Evolutionary conservation across 2,888 invertebrate species (phyloP), one percentile per base, ranked within the genome.

Genomic region (Dicyrtomina minuta): DNA sequence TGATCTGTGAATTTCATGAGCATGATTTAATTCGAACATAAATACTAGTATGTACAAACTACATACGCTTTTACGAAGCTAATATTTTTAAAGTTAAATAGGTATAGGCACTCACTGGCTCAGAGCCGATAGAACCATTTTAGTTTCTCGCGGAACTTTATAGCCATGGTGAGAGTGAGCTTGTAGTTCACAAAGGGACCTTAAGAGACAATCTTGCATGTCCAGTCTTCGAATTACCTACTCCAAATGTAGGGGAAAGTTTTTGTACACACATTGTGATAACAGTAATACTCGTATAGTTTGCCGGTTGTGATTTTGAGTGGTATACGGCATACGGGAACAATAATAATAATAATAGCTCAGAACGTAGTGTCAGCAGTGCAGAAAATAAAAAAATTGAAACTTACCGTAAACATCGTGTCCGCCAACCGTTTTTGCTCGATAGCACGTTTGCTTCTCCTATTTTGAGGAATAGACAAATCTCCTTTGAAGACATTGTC

Each of bases 341-440:
- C n/a, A n/a, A n/a, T n/a, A n/a, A n/a, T n/a, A n/a, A n/a, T n/a
- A n/a, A n/a, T n/a, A n/a, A n/a, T n/a, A n/a, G n/a, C n/a, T n/a
- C n/a, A n/a, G n/a, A n/a, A n/a, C n/a, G n/a, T n/a, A n/a, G n/a
- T n/a, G n/a, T n/a, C n/a, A n/a, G n/a, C n/a, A n/a, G n/a, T n/a
- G n/a, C n/a, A n/a, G n/a, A n/a, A n/a, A n/a, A 17, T 10, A 22
- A 39, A 27, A 64, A 51, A 15, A 49, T 51, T 58, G n/a, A 17
- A n/a, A 22, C n/a, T 44, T 70, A 77, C 77, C 59, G 75, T 77
- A 39, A 75, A 76, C 77, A 77, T 77, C 2, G 73, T 77, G 53
- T 77, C 77, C 20, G 77, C 77, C n/a, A 77, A 62, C 17, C 75
- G 70, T 64, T 75, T 70, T 41, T 70, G 72, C 49, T 77, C 77